Evolutionary conservation across 1,140 invertebrate species (phyloP), one percentile per base, ranked within the genome.

Genomic region (Harpegnathos saltator): DNA sequence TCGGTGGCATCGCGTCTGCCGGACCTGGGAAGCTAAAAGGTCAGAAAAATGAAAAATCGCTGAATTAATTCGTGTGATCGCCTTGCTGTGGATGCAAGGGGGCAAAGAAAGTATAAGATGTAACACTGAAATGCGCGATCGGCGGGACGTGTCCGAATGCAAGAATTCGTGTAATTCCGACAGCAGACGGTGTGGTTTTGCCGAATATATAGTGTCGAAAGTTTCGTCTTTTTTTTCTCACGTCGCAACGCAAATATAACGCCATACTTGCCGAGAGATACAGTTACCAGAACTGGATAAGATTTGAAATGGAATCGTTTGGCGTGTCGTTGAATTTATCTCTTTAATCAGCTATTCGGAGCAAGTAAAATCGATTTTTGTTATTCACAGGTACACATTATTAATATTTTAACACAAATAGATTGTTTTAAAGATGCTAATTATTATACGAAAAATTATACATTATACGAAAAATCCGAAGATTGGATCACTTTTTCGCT

Each of bases 21-120:
- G 93, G 94, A 93, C 94, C 94, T 94, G 94, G 94, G 93, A 94
- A 94, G 94, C 94, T 94, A 94, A 94, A 94, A 94, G 91, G 91
- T 94, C 91, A 94, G 89, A 94, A 94, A 44, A 92, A 92, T 92
- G 85, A 94, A 93, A 94, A 93, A 92, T 94, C 94, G 93, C 93
- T 91, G 82, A 87, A 94, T 93, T 94, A 94, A 93, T 93, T 84
- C 38, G 86, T 61, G 74, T 88, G 58, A 88, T 82, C 80, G 83
- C 84, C 87, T 88, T 88, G 78, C 84, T 84, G 54, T 75, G 86
- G 69, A 9, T 44, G 38, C 38, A 44, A 89, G 88, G 77, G 83
- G 54, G 69, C 69, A 87, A 50, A 50, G 83, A 92, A 92, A 94
- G 93, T 94, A 93, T 93, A 93, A 94, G 94, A 93, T 94, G 92